A percentile compares a stretch with the other conserved stretches of the same genome.
Conservation (phyloP, 2,797 vertebrate species). For the Orientallactaga sibirica region DNA sequence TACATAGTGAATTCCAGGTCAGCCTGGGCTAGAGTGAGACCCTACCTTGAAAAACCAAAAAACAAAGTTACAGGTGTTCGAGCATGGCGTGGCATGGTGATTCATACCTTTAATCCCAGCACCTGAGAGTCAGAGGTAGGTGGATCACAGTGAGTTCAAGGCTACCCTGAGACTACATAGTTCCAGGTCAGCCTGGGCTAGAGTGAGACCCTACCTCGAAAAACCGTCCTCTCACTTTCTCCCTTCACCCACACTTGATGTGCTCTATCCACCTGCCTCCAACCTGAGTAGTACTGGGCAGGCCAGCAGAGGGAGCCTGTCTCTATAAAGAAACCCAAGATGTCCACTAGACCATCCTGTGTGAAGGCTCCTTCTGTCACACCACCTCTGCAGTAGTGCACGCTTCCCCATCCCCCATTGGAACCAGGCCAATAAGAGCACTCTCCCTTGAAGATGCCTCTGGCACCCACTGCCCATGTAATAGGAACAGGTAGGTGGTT, state of each 20-base stretch:
- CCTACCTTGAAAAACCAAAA: too few species aligned
- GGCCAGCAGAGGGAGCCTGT: constrained; percentile 61
- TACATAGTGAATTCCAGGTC: too few species aligned
- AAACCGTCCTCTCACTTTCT: constrained; percentile 10
- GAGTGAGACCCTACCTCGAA: background rate
- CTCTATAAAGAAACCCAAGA: constrained; percentile 18
- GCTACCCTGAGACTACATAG: too few species aligned
- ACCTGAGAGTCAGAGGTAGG: too few species aligned
- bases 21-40: too few species aligned
- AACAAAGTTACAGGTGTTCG: too few species aligned
- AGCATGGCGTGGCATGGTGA: too few species aligned
- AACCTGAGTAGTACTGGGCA: background rate
- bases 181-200: too few species aligned
- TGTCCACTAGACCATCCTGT: background rate
- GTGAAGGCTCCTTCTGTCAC: background rate
- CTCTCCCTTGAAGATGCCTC: background rate
- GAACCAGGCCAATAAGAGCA: background rate
- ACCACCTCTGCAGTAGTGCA: background rate
- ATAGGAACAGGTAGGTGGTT: background rate
- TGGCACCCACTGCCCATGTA: background rate
- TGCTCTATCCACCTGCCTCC: background rate
- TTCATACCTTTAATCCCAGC: too few species aligned
- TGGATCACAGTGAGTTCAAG: too few species aligned
- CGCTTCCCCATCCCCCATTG: background rate
- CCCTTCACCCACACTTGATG: background rate